These are phyloP conservation scores for Cacoxenus indagator DNA, from an alignment of 2,888 invertebrate genomes.

Conservation along the genomic window DNA sequence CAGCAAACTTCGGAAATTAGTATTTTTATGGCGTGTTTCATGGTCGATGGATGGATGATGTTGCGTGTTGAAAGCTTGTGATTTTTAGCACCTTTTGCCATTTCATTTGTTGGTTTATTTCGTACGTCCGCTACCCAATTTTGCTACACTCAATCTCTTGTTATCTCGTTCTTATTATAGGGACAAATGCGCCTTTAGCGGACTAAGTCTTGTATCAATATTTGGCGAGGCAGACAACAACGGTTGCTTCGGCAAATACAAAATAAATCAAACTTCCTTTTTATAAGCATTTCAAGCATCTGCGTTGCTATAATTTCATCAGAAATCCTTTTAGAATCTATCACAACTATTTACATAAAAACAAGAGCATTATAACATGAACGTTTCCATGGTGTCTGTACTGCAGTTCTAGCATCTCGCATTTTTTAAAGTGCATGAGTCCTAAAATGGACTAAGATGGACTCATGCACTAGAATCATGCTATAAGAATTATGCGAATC, in stretches of 20 bases:
- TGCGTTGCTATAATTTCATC: constrained; percentile 30
- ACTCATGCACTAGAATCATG: no score
- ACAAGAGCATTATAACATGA: not conserved
- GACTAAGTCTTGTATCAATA: constrained; percentile 10
- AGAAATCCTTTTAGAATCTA: constrained; percentile 31
- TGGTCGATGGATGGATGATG: not conserved
- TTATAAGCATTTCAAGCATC: constrained; percentile 56
- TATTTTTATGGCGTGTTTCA: constrained; percentile 18
- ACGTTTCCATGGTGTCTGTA: constrained; percentile 41
- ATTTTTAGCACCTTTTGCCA: constrained; percentile 31
- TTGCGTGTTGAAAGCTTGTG: constrained; percentile 9
- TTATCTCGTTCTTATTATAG: constrained; percentile 45
- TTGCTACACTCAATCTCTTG: constrained; percentile 41
- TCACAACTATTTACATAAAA: constrained; percentile 53
- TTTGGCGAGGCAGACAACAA: constrained; percentile 4
- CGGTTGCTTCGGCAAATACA: not conserved
- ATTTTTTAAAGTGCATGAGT: no score
- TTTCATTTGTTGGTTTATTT: constrained; percentile 15
- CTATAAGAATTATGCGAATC: no score
- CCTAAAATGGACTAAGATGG: no score
- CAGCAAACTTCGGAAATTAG: constrained; percentile 22
- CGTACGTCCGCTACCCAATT: not conserved
- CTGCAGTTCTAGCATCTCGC: no score
- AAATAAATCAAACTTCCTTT: constrained; percentile 21
- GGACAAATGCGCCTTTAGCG: constrained; percentile 24